These are phyloP conservation scores for Wasmannia auropunctata DNA, from an alignment of 1,140 invertebrate genomes.

Conservation along the genomic window DNA sequence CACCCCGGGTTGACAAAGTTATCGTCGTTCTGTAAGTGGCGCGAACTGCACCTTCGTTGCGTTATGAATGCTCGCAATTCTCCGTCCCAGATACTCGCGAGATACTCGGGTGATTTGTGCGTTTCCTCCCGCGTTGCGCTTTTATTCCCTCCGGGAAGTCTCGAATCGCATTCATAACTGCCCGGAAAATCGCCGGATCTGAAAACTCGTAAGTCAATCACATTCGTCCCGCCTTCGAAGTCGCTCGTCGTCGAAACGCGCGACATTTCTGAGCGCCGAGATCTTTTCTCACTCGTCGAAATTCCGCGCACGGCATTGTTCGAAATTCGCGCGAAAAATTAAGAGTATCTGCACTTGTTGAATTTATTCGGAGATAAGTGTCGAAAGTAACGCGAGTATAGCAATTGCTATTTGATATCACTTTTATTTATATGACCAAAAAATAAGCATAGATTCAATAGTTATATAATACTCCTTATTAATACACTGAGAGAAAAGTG, in stretches of 20 bases:
- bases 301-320: neutral
- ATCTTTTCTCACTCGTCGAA: neutral
- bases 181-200: slow-evolving; percentile 37
- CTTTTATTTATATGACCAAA: neutral
- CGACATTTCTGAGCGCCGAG: neutral
- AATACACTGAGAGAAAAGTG: too few relatives aligned
- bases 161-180: slow-evolving; percentile 49
- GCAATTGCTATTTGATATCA: neutral
- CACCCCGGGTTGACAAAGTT: slow-evolving; percentile 62
- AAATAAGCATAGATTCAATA: neutral
- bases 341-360: neutral
- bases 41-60: slow-evolving; percentile 62
- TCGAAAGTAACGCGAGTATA: neutral
- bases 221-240: slow-evolving; percentile 13
- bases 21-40: slow-evolving; percentile 66
- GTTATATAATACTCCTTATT: neutral
- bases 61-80: slow-evolving; percentile 69
- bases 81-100: slow-evolving; percentile 55
- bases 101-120: slow-evolving; percentile 65
- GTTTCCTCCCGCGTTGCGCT: slow-evolving; percentile 33
- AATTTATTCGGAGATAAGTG: neutral
- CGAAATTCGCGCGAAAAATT: neutral
- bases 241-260: neutral
- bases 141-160: slow-evolving; percentile 46
- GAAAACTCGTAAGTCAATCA: slow-evolving; percentile 56